Base-by-base conservation (phyloP, 1,140 invertebrate species). In the Heliothis virescens region DNA sequence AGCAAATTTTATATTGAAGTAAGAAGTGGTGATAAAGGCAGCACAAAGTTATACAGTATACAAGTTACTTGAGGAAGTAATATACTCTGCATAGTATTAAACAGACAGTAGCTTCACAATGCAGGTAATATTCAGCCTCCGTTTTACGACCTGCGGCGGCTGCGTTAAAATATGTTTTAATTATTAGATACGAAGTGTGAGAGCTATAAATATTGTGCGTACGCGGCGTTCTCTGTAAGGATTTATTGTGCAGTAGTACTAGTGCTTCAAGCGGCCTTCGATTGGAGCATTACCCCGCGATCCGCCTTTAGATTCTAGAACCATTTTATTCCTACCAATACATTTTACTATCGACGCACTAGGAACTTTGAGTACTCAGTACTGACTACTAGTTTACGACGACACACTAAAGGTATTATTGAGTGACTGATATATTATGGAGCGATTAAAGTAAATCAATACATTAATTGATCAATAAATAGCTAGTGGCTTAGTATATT, bases 231-330 rank as follows among this genome's bases (percentile, higher is more conserved):
- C 67, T 71, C 71, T 69, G 80, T 78, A 80, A 85, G 81, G 84
- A 89, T 87, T 89, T 87, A 89, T 86, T 83, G 82, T 87, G 82
- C 81, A 76, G 83, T 85, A 67, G 75, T 81, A 79, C 73, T 67
- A 81, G 82, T 80, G 74, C 63, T 78, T 59, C 53, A 62, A 65
- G 55, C 81, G 84, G 79, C 83, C 84, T 87, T 86, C 75, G 69
- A 53, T 75, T n/a, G 76, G 80, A 74, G 79, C 86, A 83, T 83
- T 86, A 86, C 83, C 80, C 79, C 69, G 72, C 77, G 59, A 62
- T 67, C 65, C 59, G 72, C 34, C 41, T 72, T 5, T 48, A 65
- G 57, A 59, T 34, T 34, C 34, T 34, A 34, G 34, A 12, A 11
- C 41, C 62, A 65, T 65, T 65, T 65, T 65, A 65, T 65, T 65